phyloP scores from a whole-genome alignment of 1,140 invertebrate genomes.

The Halictus rubicundus region DNA sequence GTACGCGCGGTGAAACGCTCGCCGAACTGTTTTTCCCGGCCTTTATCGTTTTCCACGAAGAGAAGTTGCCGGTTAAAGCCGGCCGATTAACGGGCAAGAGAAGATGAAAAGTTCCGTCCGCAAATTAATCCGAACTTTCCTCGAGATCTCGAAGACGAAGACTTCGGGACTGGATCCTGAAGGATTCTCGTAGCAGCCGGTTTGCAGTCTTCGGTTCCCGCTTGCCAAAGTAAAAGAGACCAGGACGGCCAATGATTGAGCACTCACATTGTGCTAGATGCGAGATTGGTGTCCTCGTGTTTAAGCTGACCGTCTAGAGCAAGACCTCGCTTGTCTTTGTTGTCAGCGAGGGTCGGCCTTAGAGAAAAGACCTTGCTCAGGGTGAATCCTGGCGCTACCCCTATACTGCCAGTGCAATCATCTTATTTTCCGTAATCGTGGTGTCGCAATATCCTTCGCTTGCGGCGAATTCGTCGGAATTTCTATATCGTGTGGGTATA shows the following conservation, averaged over 20 bases:
- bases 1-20: neutral
- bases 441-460: constrained; percentile 62
- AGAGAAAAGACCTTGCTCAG: constrained; percentile 98
- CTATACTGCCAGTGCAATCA: constrained; percentile 80
- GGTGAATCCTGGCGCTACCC: constrained; percentile 97
- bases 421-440: constrained; percentile 77
- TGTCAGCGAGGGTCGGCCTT: constrained; percentile 96
- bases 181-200: constrained; percentile 5
- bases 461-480: constrained; percentile 25
- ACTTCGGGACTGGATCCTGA: no score
- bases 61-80: no score
- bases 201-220: constrained; percentile 58
- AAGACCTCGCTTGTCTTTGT: constrained; percentile 99
- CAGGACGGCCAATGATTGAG: constrained; percentile 63
- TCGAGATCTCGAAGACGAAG: no score
- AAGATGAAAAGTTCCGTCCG: no score
- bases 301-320: constrained; percentile 99
- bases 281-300: constrained; percentile 99
- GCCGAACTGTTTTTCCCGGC: neutral
- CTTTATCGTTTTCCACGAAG: no score
- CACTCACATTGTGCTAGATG: constrained; percentile 95
- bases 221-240: constrained; percentile 18
- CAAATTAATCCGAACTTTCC: no score
- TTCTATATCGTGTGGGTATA: neutral
- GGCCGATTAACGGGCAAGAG: no score